Percentiles rank a stretch among this genome's conserved stretches.
Conservation (phyloP, 2,888 invertebrate species). For the Tipula confusa region DNA sequence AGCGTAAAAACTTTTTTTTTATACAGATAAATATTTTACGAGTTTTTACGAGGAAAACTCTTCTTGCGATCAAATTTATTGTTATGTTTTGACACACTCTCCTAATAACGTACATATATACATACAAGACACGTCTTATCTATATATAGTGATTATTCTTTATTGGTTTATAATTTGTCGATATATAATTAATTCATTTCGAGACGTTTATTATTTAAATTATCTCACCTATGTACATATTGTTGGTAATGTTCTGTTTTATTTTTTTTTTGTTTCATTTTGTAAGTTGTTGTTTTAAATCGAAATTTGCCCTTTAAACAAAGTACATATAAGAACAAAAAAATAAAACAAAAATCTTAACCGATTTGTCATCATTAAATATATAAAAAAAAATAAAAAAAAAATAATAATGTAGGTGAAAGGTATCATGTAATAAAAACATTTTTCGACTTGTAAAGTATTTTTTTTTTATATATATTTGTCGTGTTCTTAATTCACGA, state of each 20-base stretch:
- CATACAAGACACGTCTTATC: background rate
- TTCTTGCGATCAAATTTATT: background rate
- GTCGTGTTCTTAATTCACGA: slow-evolving; percentile 25
- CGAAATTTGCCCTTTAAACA: slow-evolving; percentile 1
- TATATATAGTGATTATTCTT: background rate
- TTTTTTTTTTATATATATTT: background rate
- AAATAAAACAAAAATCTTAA: background rate
- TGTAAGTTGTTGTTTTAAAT: background rate
- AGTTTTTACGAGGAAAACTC: background rate
- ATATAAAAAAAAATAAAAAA: background rate
- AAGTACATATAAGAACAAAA: background rate
- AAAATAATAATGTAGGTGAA: slow-evolving; percentile 25
- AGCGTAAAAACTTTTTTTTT: background rate
- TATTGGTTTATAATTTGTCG: background rate
- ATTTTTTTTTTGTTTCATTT: too few relatives aligned
- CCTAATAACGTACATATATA: too few relatives aligned
- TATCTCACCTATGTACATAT: background rate
- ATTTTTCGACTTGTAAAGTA: slow-evolving; percentile 3
- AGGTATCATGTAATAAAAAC: slow-evolving; percentile 25
- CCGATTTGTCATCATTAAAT: slow-evolving; percentile 25
- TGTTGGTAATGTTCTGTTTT: too few relatives aligned
- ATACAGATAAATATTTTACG: background rate
- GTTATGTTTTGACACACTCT: background rate
- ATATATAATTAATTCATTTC: background rate
- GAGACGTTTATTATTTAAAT: background rate